Conservation (phyloP, 2,113 vertebrate genomes). For the Colistium nudipinnis region DNA sequence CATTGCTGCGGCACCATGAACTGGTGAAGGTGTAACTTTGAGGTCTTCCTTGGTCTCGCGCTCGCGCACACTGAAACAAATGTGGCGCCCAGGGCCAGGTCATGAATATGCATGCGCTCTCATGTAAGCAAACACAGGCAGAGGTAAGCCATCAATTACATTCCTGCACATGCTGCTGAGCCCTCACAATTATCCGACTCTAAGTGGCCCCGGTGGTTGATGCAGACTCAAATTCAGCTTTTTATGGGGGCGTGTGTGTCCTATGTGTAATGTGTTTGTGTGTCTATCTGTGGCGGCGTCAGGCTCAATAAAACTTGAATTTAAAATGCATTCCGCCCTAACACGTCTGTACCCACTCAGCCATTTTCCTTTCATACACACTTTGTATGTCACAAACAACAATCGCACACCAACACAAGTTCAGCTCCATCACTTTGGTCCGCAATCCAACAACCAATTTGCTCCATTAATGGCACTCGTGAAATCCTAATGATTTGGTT, state of each 20-base stretch:
- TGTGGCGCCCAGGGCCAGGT: neutral
- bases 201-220: neutral
- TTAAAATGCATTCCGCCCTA: neutral
- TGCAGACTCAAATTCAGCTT: conserved; percentile 1
- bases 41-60: neutral
- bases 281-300: neutral
- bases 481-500: no score
- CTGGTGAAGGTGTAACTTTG: conserved; percentile 14
- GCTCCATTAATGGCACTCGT: no score
- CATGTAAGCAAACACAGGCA: neutral
- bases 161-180: conserved; percentile 7
- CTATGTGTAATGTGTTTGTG: neutral
- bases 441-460: no score
- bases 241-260: neutral
- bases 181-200: neutral
- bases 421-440: no score
- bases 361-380: neutral
- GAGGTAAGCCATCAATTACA: conserved; percentile 29
- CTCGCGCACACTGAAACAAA: neutral
- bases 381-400: no score
- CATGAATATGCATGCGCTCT: conserved; percentile 12
- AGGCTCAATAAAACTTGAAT: conserved; percentile 9
- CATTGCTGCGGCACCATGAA: conserved; percentile 22
- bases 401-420: no score
- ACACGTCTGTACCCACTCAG: neutral